Conservation (phyloP, 2,888 invertebrate species). For the Athetis lepigone region DNA sequence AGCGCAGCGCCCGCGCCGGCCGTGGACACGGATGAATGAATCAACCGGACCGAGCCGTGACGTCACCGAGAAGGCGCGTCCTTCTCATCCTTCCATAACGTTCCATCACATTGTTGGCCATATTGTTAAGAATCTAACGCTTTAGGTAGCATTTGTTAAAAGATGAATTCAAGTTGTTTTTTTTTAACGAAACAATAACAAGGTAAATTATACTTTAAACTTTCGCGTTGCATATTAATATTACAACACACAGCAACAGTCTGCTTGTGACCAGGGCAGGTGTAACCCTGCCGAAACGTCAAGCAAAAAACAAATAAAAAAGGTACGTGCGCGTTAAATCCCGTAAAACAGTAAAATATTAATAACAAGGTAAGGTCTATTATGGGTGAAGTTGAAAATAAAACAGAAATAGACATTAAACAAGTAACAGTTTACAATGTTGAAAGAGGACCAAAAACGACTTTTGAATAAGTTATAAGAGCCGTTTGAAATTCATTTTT, state of each 20-base stretch:
- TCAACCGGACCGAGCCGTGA: constrained; percentile 76
- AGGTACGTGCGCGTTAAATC: too few relatives aligned
- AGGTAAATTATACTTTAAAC: too few relatives aligned
- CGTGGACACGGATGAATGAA: constrained; percentile 77
- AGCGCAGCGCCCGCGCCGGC: constrained; percentile 48
- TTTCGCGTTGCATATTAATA: too few relatives aligned
- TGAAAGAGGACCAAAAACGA: constrained; percentile 2
- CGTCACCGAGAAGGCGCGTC: constrained; percentile 83
- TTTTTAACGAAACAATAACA: neutral
- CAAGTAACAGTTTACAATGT: neutral
- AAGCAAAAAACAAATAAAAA: too few relatives aligned
- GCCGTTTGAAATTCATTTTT: neutral
- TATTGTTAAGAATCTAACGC: constrained; percentile 51
- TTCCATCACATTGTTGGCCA: constrained; percentile 65
- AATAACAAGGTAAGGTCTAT: too few relatives aligned
- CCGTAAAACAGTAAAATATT: too few relatives aligned
- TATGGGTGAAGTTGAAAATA: neutral
- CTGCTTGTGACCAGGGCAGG: too few relatives aligned
- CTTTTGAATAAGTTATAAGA: constrained; percentile 6
- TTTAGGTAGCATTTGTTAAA: constrained; percentile 25
- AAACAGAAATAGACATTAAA: constrained; percentile 1
- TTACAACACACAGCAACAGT: too few relatives aligned
- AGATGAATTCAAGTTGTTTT: constrained; percentile 21
- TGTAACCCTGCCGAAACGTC: too few relatives aligned
- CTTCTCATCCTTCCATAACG: constrained; percentile 67